These are phyloP conservation scores for Nymphalis urticae DNA, from an alignment of 2,888 invertebrate species.

Conservation along the genomic window DNA sequence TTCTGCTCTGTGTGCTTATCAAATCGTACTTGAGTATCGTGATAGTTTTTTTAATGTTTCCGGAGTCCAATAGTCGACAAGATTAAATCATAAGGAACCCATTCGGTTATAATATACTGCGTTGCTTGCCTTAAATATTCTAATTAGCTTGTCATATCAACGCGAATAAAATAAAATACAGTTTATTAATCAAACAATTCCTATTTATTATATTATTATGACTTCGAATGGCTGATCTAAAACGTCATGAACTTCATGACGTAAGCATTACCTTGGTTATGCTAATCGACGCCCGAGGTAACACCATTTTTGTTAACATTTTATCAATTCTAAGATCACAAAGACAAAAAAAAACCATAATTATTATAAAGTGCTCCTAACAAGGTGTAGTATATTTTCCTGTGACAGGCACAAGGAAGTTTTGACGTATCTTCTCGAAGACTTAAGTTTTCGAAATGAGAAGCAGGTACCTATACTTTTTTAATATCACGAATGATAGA, in stretches of 20 bases:
- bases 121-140: slow-evolving; percentile 38
- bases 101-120: no score
- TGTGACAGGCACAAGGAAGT: no score
- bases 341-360: no score
- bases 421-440: no score
- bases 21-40: no score
- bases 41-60: no score
- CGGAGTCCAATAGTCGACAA: background rate
- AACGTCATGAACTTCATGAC: slow-evolving; percentile 5
- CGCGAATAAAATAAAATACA: slow-evolving; percentile 47
- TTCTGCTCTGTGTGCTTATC: no score
- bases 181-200: slow-evolving; percentile 32
- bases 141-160: slow-evolving; percentile 63
- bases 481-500: no score
- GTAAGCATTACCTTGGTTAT: background rate
- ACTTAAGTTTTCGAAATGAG: no score
- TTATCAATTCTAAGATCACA: background rate
- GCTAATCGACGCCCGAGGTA: slow-evolving; percentile 9
- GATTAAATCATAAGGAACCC: background rate
- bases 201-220: slow-evolving; percentile 8
- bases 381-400: no score
- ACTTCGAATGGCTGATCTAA: slow-evolving; percentile 4
- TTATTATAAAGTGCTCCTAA: background rate
- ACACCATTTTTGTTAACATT: background rate
- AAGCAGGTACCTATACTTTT: no score